phyloP scores from a whole-genome alignment of 2,797 vertebrate species.

The Falco novaeseelandiae region DNA sequence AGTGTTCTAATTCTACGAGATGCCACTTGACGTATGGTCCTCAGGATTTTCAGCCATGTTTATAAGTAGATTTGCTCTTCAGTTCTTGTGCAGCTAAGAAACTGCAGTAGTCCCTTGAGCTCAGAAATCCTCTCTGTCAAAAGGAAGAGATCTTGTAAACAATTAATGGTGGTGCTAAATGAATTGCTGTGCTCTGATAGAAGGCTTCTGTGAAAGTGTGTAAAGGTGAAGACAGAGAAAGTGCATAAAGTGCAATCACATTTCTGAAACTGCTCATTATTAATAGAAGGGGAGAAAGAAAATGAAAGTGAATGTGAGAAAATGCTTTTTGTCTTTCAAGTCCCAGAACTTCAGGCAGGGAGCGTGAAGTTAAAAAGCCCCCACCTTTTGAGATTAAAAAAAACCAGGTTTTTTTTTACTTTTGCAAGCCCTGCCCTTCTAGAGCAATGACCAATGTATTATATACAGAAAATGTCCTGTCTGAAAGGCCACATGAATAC shows the following conservation, averaged over 20 bases:
- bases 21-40: background rate
- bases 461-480: conserved; percentile 40
- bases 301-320: conserved; percentile 46
- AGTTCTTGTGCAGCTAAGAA: background rate
- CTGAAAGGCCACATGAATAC: conserved; percentile 36
- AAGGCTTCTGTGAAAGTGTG: background rate
- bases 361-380: background rate
- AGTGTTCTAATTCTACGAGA: background rate
- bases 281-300: conserved; percentile 48
- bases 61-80: background rate
- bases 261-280: conserved; percentile 5
- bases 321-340: conserved; percentile 36
- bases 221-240: background rate
- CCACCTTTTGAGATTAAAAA: background rate
- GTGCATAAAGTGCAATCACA: background rate
- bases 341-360: background rate
- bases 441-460: conserved; percentile 19
- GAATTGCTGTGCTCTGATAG: background rate
- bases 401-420: background rate
- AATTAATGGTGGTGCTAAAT: conserved; percentile 37
- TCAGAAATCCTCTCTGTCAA: background rate
- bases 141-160: background rate
- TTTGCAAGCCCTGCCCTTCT: conserved; percentile 44
- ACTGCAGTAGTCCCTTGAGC: background rate
- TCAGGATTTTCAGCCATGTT: background rate